A percentile compares a stretch with the other conserved stretches of the same genome.
Evolutionary conservation across 2,797 vertebrate species (phyloP).

Genomic region (Phataginus tetradactyla): DNA sequence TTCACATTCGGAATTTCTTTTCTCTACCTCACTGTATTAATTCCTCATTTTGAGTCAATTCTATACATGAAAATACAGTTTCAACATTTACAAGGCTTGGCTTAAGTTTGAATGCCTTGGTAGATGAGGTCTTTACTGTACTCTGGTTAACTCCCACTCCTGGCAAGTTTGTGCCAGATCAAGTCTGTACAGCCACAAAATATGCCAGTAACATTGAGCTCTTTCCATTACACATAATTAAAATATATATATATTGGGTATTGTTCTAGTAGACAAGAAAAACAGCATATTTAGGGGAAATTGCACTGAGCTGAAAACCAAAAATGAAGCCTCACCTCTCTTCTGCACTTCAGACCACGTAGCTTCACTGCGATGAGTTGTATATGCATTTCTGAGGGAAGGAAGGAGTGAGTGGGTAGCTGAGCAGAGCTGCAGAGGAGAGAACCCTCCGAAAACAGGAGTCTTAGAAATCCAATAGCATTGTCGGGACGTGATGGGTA

Average conservation of each 20-base stretch:
- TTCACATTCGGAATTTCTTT: background rate
- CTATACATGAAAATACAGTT: background rate
- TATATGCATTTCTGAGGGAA: background rate
- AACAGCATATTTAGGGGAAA: background rate
- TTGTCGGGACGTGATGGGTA: too few relatives aligned
- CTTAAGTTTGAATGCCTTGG: background rate
- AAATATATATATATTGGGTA: background rate
- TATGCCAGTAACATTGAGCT: background rate
- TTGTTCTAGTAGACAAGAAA: background rate
- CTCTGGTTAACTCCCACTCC: background rate
- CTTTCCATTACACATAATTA: background rate
- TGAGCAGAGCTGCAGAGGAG: background rate
- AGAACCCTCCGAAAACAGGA: background rate
- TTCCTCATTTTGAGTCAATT: background rate
- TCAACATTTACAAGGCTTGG: background rate
- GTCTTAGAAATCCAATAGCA: background rate
- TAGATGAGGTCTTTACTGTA: background rate
- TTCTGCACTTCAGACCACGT: background rate
- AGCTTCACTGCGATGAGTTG: background rate
- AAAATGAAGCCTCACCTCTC: background rate
- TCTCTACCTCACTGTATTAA: background rate
- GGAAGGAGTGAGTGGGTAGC: rapidly evolving
- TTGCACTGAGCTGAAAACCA: background rate
- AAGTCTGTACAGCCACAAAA: background rate
- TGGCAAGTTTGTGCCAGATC: background rate